Conservation (phyloP, 2,113 vertebrate species). For the Hippocampus guttulatus region DNA sequence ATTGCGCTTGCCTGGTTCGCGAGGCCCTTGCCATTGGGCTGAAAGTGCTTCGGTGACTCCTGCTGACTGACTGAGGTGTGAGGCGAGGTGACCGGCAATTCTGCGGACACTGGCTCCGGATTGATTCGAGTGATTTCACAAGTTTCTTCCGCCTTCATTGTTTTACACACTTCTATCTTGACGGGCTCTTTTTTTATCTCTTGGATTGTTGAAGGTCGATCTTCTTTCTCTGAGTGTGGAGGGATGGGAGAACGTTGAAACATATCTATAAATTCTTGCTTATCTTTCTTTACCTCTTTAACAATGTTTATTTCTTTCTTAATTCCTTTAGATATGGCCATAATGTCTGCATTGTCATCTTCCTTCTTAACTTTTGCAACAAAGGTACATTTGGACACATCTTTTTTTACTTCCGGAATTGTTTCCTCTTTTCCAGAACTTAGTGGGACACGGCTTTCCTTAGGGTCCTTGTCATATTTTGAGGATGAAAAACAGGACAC, state of each 20-base stretch:
- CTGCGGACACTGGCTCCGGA: slow-evolving; percentile 41
- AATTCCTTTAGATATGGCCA: slow-evolving; percentile 1
- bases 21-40: not conserved
- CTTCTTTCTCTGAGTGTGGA: slow-evolving; percentile 38
- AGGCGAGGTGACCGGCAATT: slow-evolving; percentile 15
- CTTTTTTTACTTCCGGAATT: slow-evolving; percentile 18
- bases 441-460: slow-evolving; percentile 22
- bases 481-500: slow-evolving; percentile 13
- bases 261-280: slow-evolving; percentile 29
- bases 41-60: slow-evolving; percentile 4
- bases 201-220: slow-evolving; percentile 12
- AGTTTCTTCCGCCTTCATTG: slow-evolving; percentile 17
- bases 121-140: slow-evolving; percentile 32
- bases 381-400: not conserved
- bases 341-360: slow-evolving; percentile 3
- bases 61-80: slow-evolving; percentile 13
- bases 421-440: slow-evolving; percentile 21
- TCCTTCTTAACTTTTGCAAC: slow-evolving; percentile 30
- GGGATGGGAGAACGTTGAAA: slow-evolving; percentile 35
- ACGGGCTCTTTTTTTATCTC: slow-evolving; percentile 1
- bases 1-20: slow-evolving; percentile 6
- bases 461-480: slow-evolving; percentile 41
- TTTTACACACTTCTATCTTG: slow-evolving; percentile 11
- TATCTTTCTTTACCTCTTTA: slow-evolving; percentile 58
- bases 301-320: slow-evolving; percentile 8